Conservation (phyloP, 2,888 invertebrate genomes). For the Hemicrepidius hirtus region DNA sequence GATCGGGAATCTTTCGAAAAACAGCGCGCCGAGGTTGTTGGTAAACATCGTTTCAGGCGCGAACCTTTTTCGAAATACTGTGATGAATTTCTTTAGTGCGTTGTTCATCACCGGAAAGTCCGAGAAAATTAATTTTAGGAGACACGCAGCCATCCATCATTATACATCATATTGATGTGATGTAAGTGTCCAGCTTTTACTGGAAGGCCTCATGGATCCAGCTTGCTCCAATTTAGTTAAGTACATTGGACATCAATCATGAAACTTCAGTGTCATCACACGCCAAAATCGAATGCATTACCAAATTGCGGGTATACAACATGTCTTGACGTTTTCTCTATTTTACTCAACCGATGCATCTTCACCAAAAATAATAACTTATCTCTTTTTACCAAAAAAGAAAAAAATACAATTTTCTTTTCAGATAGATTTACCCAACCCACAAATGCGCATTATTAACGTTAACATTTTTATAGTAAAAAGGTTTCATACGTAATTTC, state of each 20-base stretch:
- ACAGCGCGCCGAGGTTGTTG: conserved; percentile 27
- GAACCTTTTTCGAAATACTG: conserved; percentile 21
- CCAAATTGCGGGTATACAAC: conserved; percentile 30
- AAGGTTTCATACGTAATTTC: no score
- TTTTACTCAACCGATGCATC: not conserved
- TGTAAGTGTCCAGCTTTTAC: conserved; percentile 52
- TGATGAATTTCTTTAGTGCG: conserved; percentile 42
- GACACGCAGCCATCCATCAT: conserved; percentile 51
- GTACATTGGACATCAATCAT: conserved; percentile 53
- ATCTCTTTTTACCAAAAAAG: no score
- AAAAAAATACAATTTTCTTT: no score
- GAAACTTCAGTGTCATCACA: conserved; percentile 49
- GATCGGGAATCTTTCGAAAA: conserved; percentile 35
- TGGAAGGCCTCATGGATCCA: conserved; percentile 44
- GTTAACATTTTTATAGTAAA: no score
- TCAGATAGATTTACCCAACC: no score
- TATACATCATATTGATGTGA: conserved; percentile 54
- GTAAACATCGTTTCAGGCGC: conserved; percentile 29
- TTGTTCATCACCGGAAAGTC: conserved; percentile 40
- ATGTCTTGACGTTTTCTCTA: conserved; percentile 13
- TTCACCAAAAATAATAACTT: no score
- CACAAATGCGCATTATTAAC: no score
- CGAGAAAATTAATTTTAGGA: conserved; percentile 50
- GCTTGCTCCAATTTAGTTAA: conserved; percentile 51
- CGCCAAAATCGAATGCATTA: conserved; percentile 46